Percentiles rank a stretch among this genome's conserved stretches.
Conservation (phyloP, 2,888 invertebrate species). For the Willowsia nigromaculata region DNA sequence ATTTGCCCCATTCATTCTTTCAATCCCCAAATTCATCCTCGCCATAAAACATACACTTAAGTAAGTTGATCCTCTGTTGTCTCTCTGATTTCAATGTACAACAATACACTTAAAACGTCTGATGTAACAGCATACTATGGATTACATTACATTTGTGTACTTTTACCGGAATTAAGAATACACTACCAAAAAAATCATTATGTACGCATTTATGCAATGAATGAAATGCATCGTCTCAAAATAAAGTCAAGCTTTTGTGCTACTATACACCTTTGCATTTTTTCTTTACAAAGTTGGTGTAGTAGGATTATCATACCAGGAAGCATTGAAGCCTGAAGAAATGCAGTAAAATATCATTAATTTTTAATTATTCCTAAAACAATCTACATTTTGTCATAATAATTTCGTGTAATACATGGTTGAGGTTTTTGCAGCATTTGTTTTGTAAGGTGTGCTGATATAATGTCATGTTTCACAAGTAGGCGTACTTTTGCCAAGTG, state of each 20-base stretch:
- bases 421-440: neutral
- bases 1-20: neutral
- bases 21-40: neutral
- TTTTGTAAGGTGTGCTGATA: neutral
- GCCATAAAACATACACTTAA: neutral
- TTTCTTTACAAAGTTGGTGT: neutral
- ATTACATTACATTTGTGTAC: neutral
- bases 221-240: neutral
- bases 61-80: neutral
- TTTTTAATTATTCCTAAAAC: constrained; percentile 11
- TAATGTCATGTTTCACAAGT: neutral
- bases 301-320: neutral
- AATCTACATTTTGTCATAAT: neutral
- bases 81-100: neutral
- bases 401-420: neutral
- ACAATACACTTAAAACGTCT: neutral
- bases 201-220: neutral
- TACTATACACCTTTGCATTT: neutral
- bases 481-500: neutral
- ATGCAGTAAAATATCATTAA: constrained; percentile 30
- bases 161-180: constrained; percentile 2
- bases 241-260: neutral
- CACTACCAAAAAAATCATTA: neutral
- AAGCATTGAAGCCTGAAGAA: constrained; percentile 47
- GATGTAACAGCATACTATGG: constrained; percentile 1